Evolutionary conservation across 2,888 invertebrate genomes (phyloP), one percentile per base, ranked within the genome.

Genomic region (Artemia sinica): DNA sequence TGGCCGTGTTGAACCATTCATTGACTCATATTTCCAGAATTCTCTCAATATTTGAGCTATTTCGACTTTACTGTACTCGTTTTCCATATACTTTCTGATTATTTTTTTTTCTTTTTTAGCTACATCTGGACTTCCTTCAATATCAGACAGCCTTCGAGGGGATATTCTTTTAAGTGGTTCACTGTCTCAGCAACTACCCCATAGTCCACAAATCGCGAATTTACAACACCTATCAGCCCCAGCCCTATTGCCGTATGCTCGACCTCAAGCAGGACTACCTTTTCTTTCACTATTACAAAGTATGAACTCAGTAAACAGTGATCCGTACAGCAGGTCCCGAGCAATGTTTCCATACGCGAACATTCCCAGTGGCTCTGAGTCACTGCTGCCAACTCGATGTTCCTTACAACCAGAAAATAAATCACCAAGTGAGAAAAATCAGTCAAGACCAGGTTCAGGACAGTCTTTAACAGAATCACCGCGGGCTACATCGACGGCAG

Each of bases 221-320:
- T 41, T 41, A 41, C 41, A 41, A 41, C 41, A 41, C 3, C 12
- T 58, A 58, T 28, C 63, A n/a, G 63, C 14, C 28, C 63, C n/a
- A 10, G 63, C 14, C 8, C 63, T 58, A n/a, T 28, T 58, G 28
- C 63, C 63, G 14, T 58, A 58, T 28, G 28, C n/a, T 58, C 63
- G 63, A 58, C 63, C 63, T 18, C 63, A n/a, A 58, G 41, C 41
- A 41, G 63, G 63, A 58, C 63, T 58, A 58, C 63, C 63, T 28
- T 58, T 58, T 28, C 63, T 58, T n/a, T 58, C 63, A 18, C 63
- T 58, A 18, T 58, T 58, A 58, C 63, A 58, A 58, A 58, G 63
- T 28, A 58, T 58, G 63, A 58, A 58, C 28, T 8, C 58, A 0
- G 58, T 18, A n/a, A 58, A 58, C 63, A n/a, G 28, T 18, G 63